Evolutionary conservation across 2,888 invertebrate genomes (phyloP).

Genomic region (Mystacides longicornis): DNA sequence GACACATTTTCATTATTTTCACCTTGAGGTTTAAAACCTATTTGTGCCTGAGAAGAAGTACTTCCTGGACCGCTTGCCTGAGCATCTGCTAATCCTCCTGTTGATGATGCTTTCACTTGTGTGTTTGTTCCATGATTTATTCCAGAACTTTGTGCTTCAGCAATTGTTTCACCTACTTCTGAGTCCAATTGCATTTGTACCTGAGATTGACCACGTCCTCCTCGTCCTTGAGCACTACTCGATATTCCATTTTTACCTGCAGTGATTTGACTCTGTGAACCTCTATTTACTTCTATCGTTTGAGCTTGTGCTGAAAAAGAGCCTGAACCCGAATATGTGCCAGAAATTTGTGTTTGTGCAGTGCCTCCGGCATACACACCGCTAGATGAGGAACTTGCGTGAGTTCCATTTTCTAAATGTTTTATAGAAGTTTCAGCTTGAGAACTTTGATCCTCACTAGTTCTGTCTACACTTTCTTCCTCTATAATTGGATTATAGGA

Average conservation of each 20-base stretch:
- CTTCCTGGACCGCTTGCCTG: constrained; percentile 79
- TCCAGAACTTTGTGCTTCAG: constrained; percentile 69
- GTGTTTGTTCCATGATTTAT: constrained; percentile 68
- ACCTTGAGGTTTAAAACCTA: constrained; percentile 72
- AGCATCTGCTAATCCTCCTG: constrained; percentile 79
- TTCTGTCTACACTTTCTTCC: constrained; percentile 26
- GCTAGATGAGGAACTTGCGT: constrained; percentile 69
- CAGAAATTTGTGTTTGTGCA: constrained; percentile 76
- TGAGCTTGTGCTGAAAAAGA: constrained; percentile 79
- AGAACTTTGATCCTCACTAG: constrained; percentile 65
- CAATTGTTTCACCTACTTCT: constrained; percentile 67
- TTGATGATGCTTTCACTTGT: constrained; percentile 72
- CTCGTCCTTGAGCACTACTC: constrained; percentile 68
- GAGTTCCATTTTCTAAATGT: constrained; percentile 54
- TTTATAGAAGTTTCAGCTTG: constrained; percentile 63
- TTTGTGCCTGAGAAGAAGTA: constrained; percentile 83
- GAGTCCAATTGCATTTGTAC: constrained; percentile 68
- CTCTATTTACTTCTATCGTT: constrained; percentile 65
- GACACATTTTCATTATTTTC: constrained; percentile 41
- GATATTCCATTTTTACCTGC: constrained; percentile 68
- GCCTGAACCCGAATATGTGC: constrained; percentile 68
- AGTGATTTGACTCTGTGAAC: constrained; percentile 60
- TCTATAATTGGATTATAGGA: too few species aligned
- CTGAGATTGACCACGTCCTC: constrained; percentile 68
- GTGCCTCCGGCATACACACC: constrained; percentile 68